These are phyloP conservation scores for Pseudochromis fuscus DNA, from an alignment of 2,797 vertebrate genomes.

Conservation along the genomic window DNA sequence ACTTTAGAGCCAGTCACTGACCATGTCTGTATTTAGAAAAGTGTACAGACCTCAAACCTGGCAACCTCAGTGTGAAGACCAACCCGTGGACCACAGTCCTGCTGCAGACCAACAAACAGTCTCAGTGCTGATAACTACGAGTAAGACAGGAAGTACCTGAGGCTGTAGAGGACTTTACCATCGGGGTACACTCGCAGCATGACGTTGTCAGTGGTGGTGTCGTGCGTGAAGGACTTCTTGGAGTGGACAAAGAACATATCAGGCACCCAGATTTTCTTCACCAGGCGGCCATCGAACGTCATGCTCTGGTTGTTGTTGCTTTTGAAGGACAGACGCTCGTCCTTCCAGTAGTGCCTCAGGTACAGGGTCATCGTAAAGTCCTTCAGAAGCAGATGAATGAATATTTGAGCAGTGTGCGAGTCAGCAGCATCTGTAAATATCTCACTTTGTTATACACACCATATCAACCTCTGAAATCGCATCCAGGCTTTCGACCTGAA, in stretches of 20 bases:
- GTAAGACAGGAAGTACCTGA: constrained; percentile 83
- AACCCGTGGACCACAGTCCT: too few species aligned
- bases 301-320: constrained; percentile 95
- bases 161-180: constrained; percentile 94
- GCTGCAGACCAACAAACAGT: not conserved
- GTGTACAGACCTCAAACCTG: too few species aligned
- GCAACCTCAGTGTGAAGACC: too few species aligned
- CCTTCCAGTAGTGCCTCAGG: constrained; percentile 95
- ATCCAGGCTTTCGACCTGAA: constrained; percentile 95
- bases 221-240: constrained; percentile 94
- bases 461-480: constrained; percentile 97
- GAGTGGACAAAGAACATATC: constrained; percentile 97
- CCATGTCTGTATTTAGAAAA: too few species aligned
- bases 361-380: constrained; percentile 97
- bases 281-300: constrained; percentile 93
- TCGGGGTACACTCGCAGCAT: constrained; percentile 94
- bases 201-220: constrained; percentile 94
- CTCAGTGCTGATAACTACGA: not conserved
- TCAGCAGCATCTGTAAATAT: not conserved
- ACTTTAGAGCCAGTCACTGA: too few species aligned
- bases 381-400: constrained; percentile 68
- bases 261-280: constrained; percentile 96
- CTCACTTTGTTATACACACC: constrained; percentile 78
- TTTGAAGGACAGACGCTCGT: constrained; percentile 90
- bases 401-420: not conserved